These are phyloP conservation scores for Pomatorhinus ruficollis DNA, from an alignment of 2,113 vertebrate genomes.

Conservation along the genomic window DNA sequence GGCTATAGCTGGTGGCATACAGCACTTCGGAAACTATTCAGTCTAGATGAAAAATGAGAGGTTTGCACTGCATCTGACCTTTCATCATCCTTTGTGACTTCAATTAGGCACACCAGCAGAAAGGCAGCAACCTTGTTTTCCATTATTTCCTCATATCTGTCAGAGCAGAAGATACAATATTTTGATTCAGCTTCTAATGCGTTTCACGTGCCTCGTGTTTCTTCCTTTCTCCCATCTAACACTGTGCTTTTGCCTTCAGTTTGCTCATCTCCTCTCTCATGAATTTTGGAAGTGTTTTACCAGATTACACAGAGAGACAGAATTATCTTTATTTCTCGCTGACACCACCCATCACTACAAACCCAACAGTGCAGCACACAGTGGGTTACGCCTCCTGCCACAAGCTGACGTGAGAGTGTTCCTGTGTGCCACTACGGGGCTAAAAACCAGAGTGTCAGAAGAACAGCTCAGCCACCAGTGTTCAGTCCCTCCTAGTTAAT, in stretches of 20 bases:
- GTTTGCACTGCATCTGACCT: neutral
- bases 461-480: neutral
- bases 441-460: neutral
- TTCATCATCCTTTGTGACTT: neutral
- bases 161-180: neutral
- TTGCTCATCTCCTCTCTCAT: neutral
- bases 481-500: neutral
- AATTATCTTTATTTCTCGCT: neutral
- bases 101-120: neutral
- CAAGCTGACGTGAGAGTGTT: neutral
- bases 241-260: neutral
- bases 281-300: neutral
- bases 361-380: neutral
- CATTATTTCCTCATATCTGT: neutral
- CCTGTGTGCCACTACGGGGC: too few species aligned
- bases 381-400: neutral
- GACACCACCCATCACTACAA: neutral
- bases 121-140: neutral
- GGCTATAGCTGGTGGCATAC: neutral
- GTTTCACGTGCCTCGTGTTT: neutral
- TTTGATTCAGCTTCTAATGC: neutral
- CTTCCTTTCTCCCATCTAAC: neutral
- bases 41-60: neutral
- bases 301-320: neutral
- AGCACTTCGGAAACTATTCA: neutral